Conservation (phyloP, 1,140 invertebrate species). For the Lepidurus packardi region DNA sequence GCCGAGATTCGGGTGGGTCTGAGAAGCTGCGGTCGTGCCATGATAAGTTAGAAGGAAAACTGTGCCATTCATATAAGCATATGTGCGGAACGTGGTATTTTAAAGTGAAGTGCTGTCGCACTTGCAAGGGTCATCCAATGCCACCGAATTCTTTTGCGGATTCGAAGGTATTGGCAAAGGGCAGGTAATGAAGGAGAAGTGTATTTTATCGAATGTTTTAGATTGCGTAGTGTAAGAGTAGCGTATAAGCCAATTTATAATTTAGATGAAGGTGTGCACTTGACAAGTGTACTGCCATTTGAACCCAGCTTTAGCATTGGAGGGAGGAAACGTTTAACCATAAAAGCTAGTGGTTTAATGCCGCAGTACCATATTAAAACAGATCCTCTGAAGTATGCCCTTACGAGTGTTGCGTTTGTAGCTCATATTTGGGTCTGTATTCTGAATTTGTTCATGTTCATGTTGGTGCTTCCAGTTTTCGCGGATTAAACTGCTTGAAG, state of each 20-base stretch:
- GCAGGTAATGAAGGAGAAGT: background rate
- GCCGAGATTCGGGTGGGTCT: slow-evolving; percentile 28
- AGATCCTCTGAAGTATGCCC: too few species aligned
- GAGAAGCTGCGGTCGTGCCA: slow-evolving; percentile 40
- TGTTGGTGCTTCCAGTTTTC: too few species aligned
- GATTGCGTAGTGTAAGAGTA: background rate
- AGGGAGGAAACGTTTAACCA: too few species aligned
- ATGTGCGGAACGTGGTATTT: slow-evolving; percentile 44
- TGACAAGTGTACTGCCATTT: background rate
- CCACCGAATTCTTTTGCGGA: background rate
- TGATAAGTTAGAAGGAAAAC: slow-evolving; percentile 41
- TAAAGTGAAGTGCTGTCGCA: slow-evolving; percentile 43
- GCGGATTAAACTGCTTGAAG: too few species aligned
- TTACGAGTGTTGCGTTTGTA: too few species aligned
- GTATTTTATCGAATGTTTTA: background rate
- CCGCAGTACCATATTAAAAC: too few species aligned
- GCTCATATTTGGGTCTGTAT: too few species aligned
- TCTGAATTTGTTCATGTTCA: too few species aligned
- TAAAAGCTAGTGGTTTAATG: too few species aligned
- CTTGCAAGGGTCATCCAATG: slow-evolving; percentile 37
- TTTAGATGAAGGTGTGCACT: background rate
- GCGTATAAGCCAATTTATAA: background rate
- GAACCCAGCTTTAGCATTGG: too few species aligned
- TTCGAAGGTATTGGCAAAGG: background rate
- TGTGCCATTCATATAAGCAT: slow-evolving; percentile 41